Percentiles rank a stretch among this genome's conserved stretches.
Conservation (phyloP, 2,797 vertebrate species). For the Novumbra hubbsi region DNA sequence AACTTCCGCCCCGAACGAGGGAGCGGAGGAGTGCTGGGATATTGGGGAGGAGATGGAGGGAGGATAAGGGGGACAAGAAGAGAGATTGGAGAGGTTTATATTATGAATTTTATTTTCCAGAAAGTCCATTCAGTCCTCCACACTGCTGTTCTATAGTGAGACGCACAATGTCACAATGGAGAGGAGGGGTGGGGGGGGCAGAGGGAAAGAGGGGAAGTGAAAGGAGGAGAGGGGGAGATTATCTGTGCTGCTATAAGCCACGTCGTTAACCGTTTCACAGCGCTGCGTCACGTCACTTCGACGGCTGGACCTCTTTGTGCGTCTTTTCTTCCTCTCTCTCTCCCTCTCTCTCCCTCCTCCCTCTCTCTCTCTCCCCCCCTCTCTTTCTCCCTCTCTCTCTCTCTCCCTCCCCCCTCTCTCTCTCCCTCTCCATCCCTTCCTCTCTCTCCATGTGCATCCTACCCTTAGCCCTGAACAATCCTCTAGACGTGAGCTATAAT, state of each 20-base stretch:
- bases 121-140: constrained; percentile 50
- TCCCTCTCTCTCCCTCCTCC: constrained; percentile 10
- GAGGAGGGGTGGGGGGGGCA: constrained; percentile 14
- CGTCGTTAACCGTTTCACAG: constrained; percentile 67
- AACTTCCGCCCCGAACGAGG: background rate
- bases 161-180: constrained; percentile 50
- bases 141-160: constrained; percentile 54
- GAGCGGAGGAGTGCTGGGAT: background rate
- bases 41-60: constrained; percentile 6
- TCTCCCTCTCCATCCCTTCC: constrained; percentile 37
- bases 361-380: constrained; percentile 27
- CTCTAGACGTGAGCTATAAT: constrained; percentile 53
- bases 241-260: constrained; percentile 63
- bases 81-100: constrained; percentile 63
- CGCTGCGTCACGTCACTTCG: constrained; percentile 27
- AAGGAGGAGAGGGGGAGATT: constrained; percentile 64
- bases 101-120: constrained; percentile 69
- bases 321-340: background rate
- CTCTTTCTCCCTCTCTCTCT: constrained; percentile 14
- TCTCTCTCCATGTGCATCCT: constrained; percentile 51
- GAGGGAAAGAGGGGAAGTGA: constrained; percentile 10
- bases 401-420: constrained; percentile 21
- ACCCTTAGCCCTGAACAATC: constrained; percentile 55
- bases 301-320: constrained; percentile 30
- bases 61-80: constrained; percentile 66